Base-by-base conservation (phyloP, 2,797 vertebrate species). In the Monodelphis domestica region DNA sequence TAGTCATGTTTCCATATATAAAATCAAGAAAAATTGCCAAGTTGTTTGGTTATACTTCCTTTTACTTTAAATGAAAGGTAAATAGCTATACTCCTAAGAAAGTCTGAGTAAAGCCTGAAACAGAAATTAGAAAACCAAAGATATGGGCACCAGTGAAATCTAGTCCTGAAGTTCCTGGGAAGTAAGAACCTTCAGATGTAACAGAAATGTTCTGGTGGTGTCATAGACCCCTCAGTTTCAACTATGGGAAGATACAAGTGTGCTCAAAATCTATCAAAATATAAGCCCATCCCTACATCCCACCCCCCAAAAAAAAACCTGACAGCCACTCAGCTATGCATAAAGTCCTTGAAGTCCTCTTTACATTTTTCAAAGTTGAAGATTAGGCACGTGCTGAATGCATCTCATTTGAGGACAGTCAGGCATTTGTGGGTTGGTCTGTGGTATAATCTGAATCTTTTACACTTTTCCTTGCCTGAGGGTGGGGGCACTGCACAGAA, bases 221-320 rank as follows among this genome's bases (percentile, higher is more conserved):
- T 87, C 0, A 4, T 21, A 15, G 38, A 38, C 12, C 33, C 89
- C 57, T 50, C 38, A 50, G 26, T 38, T 90, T 54, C 12, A 0
- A 38, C 54, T 59, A 12, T 0, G 50, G 54, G n/a, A 24, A 33
- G 10, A 1, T 59, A 45, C 38, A 12, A 12, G 21, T 0, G 0
- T 53, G 55, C 21, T 50, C 17, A 33, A 10, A 33, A 14, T 24
- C 51, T 6, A 0, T n/a, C 21, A 88, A 50, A 14, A n/a, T 1
- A 2, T 1, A 63, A 4, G n/a, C 70, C 70, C 53, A n/a, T 51
- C 87, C 3, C 4, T n/a, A 21, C 5, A 1, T 33, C 4, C 33
- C 30, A 33, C 2, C 57, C 30, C 12, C 33, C 30, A 33, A n/a
- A n/a, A n/a, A n/a, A n/a, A n/a, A n/a, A n/a, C n/a, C n/a, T 63